Percentiles rank a stretch among this genome's conserved stretches.
Conservation (phyloP, 2,888 invertebrate genomes). For the Ennomos fuscantarius region DNA sequence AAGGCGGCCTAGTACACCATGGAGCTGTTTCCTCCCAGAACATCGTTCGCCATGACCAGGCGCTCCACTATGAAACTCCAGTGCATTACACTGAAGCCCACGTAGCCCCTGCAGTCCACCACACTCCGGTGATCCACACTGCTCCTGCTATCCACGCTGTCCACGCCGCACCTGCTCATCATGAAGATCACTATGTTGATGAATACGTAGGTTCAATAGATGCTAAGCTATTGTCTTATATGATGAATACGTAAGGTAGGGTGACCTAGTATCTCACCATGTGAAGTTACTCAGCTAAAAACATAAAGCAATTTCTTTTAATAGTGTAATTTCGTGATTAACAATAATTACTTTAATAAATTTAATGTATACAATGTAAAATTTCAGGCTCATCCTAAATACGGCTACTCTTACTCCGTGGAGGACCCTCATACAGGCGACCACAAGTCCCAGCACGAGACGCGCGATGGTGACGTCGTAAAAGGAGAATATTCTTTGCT, state of each 20-base stretch:
- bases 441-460: slow-evolving; percentile 85
- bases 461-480: slow-evolving; percentile 83
- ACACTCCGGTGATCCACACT: slow-evolving; percentile 39
- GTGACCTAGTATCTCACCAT: too few species aligned
- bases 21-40: slow-evolving; percentile 80
- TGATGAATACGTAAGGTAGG: too few species aligned
- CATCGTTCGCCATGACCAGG: slow-evolving; percentile 73
- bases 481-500: slow-evolving; percentile 85
- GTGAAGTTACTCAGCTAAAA: too few species aligned
- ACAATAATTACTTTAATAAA: too few species aligned
- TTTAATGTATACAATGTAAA: neutral
- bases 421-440: slow-evolving; percentile 86
- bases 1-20: slow-evolving; percentile 73
- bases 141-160: slow-evolving; percentile 50
- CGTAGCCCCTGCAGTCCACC: slow-evolving; percentile 46
- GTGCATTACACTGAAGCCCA: slow-evolving; percentile 59
- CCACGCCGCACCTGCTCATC: slow-evolving; percentile 47
- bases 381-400: slow-evolving; percentile 78
- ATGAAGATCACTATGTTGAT: slow-evolving; percentile 75
- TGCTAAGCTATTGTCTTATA: too few species aligned
- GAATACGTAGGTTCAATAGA: slow-evolving; percentile 63
- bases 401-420: slow-evolving; percentile 85
- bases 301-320: too few species aligned
- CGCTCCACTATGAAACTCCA: slow-evolving; percentile 66
- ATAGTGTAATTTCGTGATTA: too few species aligned